A percentile compares a stretch with the other conserved stretches of the same genome.
Evolutionary conservation across 92 coral and sea anemone genomes (phyloP).

Genomic region (Heliopora coerulea): DNA sequence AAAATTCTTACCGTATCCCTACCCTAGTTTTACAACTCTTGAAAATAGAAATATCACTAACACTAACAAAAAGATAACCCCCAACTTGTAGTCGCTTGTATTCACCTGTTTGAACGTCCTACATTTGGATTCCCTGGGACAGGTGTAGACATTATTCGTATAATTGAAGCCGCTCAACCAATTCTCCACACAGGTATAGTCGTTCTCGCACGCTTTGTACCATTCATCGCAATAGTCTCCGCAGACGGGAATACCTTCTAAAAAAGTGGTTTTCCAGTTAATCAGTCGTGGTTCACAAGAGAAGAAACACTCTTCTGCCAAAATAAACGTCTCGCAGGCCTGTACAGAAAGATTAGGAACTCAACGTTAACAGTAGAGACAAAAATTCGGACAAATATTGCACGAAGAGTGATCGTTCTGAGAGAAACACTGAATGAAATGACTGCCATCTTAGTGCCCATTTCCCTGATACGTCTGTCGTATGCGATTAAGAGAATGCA

Average conservation of each 20-base stretch:
- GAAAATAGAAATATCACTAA: too few species aligned
- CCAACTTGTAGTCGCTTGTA: too few species aligned
- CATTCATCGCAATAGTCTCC: slow-evolving; percentile 69
- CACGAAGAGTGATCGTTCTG: too few species aligned
- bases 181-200: slow-evolving; percentile 66
- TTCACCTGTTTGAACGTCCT: slow-evolving; percentile 69
- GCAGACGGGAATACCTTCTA: slow-evolving; percentile 68
- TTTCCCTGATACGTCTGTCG: too few species aligned
- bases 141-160: slow-evolving; percentile 48
- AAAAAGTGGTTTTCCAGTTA: slow-evolving; percentile 56
- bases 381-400: too few species aligned
- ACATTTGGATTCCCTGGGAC: slow-evolving; percentile 60
- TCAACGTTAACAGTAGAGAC: too few species aligned
- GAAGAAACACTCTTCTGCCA: slow-evolving; percentile 81
- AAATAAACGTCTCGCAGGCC: slow-evolving; percentile 71
- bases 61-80: too few species aligned
- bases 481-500: too few species aligned
- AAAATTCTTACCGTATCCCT: too few species aligned
- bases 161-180: slow-evolving; percentile 63
- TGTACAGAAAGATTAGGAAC: slow-evolving; percentile 7
- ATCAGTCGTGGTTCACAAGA: slow-evolving; percentile 82
- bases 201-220: slow-evolving; percentile 84
- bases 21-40: too few species aligned
- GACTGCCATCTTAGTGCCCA: too few species aligned
- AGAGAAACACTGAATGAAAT: too few species aligned